Evolutionary conservation across 2,113 vertebrate species (phyloP).

Genomic region (Scolopax mira): DNA sequence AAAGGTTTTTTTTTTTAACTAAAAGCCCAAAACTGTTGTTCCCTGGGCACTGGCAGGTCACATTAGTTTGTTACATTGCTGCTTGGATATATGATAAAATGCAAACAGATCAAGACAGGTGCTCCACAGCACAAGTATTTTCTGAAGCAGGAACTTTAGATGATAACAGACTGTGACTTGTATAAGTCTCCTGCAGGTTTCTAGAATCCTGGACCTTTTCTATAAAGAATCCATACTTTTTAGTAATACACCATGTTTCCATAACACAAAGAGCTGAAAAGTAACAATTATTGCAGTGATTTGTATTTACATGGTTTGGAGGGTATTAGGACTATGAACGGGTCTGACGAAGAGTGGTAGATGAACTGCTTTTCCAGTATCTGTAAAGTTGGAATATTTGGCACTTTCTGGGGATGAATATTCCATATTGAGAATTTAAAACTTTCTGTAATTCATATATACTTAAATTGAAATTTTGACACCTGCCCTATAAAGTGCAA

Average conservation of each 20-base stretch:
- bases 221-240: neutral
- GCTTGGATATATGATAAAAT: neutral
- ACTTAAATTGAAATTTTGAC: constrained; percentile 50
- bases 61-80: neutral
- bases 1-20: neutral
- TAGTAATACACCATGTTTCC: neutral
- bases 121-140: neutral
- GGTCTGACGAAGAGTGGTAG: neutral
- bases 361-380: constrained; percentile 32
- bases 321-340: neutral
- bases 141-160: neutral
- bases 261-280: neutral
- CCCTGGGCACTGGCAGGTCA: neutral
- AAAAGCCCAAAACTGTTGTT: neutral
- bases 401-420: constrained; percentile 7
- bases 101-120: neutral
- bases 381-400: constrained; percentile 17
- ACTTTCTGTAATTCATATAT: constrained; percentile 23
- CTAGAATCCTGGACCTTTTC: neutral
- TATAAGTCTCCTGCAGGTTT: neutral
- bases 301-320: neutral
- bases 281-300: neutral
- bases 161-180: neutral
- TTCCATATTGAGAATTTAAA: constrained; percentile 40
- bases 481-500: constrained; percentile 57